Percentiles rank a stretch among this genome's conserved stretches.
Conservation (phyloP, 2,797 vertebrate genomes). For the Sebastes taczanowskii region DNA sequence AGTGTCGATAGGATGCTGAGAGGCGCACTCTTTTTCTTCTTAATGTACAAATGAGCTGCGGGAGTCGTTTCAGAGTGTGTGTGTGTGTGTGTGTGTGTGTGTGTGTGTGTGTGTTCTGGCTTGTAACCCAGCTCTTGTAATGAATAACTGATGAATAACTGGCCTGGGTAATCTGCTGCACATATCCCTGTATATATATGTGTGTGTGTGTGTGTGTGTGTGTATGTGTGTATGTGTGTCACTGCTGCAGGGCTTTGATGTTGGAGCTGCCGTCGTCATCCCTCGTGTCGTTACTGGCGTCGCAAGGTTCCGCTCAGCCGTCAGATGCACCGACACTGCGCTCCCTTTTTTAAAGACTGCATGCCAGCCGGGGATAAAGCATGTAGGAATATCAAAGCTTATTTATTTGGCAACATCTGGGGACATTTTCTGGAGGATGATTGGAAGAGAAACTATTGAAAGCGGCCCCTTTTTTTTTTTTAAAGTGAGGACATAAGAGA, state of each 20-base stretch:
- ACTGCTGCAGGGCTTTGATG: conserved; percentile 40
- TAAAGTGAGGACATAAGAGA: conserved; percentile 17
- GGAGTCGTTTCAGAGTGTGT: conserved; percentile 3
- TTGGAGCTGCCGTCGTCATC: conserved; percentile 11
- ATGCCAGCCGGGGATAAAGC: conserved; percentile 26
- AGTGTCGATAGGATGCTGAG: conserved; percentile 42
- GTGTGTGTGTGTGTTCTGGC: neutral
- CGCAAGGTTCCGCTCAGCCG: conserved; percentile 28
- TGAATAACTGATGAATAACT: conserved; percentile 16
- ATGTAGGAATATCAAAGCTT: conserved; percentile 47
- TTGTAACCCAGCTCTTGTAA: conserved; percentile 16
- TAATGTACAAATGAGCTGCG: conserved; percentile 25
- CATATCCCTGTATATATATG: neutral
- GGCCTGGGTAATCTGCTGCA: conserved; percentile 6
- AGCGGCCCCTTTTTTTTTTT: neutral
- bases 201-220: neutral
- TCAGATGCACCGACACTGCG: conserved; percentile 9
- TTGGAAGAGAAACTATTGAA: conserved; percentile 7
- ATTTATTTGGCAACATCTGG: conserved; percentile 41
- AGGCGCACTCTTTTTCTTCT: conserved; percentile 9
- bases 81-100: neutral
- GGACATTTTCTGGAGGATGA: conserved; percentile 39
- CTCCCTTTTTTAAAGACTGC: conserved; percentile 16
- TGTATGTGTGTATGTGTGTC: neutral
- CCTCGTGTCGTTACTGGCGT: conserved; percentile 18